Conservation (phyloP, 2,113 vertebrate species). For the Actenoides lindsayi region DNA sequence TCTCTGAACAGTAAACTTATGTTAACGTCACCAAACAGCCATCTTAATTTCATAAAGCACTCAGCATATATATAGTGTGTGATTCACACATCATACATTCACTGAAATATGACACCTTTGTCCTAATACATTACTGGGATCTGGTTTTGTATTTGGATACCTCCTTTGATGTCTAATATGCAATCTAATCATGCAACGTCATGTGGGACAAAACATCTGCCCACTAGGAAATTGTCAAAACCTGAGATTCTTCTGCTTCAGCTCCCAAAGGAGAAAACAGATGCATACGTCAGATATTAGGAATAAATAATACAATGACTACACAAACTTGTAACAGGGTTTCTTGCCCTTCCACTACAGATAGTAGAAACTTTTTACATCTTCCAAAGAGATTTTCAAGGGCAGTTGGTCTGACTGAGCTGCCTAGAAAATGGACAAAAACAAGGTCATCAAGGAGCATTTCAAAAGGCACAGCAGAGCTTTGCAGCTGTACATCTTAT, state of each 20-base stretch:
- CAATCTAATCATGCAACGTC: background rate
- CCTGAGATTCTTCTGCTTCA: background rate
- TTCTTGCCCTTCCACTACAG: background rate
- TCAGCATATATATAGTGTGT: fast-evolving
- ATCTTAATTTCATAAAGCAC: background rate
- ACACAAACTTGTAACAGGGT: background rate
- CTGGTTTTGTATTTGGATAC: background rate
- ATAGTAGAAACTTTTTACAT: background rate
- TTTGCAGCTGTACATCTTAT: background rate
- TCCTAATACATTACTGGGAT: background rate
- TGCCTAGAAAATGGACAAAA: background rate
- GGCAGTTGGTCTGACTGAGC: background rate
- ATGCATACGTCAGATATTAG: background rate
- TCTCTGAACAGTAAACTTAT: background rate
- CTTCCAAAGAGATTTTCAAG: background rate
- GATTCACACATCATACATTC: background rate
- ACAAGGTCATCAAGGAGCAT: background rate
- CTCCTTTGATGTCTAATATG: background rate
- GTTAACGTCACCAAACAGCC: background rate
- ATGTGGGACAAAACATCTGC: background rate
- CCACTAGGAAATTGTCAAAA: background rate
- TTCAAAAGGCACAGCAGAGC: background rate
- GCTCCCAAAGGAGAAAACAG: background rate
- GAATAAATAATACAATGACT: background rate
- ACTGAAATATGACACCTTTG: background rate